These are phyloP conservation scores for Physella acuta DNA, from an alignment of 1,140 invertebrate species.

Conservation along the genomic window DNA sequence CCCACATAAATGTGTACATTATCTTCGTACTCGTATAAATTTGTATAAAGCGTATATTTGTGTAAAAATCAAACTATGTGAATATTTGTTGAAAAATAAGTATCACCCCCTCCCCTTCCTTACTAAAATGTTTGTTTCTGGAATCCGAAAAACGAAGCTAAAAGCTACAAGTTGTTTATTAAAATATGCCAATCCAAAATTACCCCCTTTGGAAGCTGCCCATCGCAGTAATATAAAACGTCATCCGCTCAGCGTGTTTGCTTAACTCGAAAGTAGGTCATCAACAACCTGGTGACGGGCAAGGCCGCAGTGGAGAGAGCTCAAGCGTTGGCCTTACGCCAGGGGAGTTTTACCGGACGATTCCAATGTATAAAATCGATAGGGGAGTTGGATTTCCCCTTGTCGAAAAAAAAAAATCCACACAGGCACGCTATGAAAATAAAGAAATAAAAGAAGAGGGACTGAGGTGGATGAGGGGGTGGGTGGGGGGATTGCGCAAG, in stretches of 20 bases:
- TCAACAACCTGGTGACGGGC: slow-evolving; percentile 19
- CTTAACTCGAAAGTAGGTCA: slow-evolving; percentile 15
- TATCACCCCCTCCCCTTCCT: neutral
- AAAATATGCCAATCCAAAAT: neutral
- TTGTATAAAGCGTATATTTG: too few relatives aligned
- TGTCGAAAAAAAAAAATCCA: too few relatives aligned
- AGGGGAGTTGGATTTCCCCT: slow-evolving; percentile 1
- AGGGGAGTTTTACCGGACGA: slow-evolving; percentile 22
- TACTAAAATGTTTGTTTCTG: neutral
- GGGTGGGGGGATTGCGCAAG: too few relatives aligned
- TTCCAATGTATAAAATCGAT: slow-evolving; percentile 21
- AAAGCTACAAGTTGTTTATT: neutral
- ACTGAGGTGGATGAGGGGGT: too few relatives aligned
- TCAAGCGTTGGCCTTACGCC: slow-evolving; percentile 20
- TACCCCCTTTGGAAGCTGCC: too few relatives aligned
- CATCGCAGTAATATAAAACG: too few relatives aligned
- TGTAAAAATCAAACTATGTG: neutral
- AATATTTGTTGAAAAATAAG: neutral
- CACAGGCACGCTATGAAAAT: too few relatives aligned
- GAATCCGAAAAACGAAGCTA: neutral
- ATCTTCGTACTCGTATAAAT: too few relatives aligned
- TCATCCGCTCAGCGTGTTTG: neutral
- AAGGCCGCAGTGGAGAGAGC: slow-evolving; percentile 16
- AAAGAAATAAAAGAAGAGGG: too few relatives aligned
- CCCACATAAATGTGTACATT: too few relatives aligned